Evolutionary conservation across 2,113 vertebrate species (phyloP), one percentile per base, ranked within the genome.

Genomic region (Sylvilagus bachmani): DNA sequence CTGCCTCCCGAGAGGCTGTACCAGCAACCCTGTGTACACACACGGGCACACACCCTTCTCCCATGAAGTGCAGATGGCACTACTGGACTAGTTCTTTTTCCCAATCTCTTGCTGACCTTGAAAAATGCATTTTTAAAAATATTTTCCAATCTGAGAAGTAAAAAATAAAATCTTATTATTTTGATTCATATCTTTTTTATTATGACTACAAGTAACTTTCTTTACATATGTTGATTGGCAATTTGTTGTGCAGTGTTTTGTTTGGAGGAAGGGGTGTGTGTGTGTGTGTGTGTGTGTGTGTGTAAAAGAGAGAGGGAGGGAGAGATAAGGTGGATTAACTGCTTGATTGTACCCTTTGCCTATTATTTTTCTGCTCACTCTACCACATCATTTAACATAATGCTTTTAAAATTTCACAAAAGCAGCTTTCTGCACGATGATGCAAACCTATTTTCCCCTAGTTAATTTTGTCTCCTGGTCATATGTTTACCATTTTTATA

Each of bases 151-250:
- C 61, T n/a, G 61, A 94, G 55, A 91, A 89, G 66, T 70, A 67
- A 87, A 93, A 84, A 61, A 69, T 66, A 55, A 73, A 77, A 87
- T 79, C 73, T 80, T 87, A 36, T 33, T 94, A 73, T 97, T 97
- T 93, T 95, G 81, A 94, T 92, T 84, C 62, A 24, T 38, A 49
- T 78, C 62, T 87, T 61, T 83, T 91, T 82, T 90, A 90, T 79
- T 53, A 69, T 78, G 74, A 85, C 84, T 64, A 77, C 36, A 44
- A 69, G 87, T 67, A 33, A 67, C 24, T 3, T 13, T 64, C 83
- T 67, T 84, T 92, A 87, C 53, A 38, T 44, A 64, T 29, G 22
- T 22, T 25, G 44, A 93, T 31, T 89, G 83, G 44, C 70, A 71
- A 86, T 91, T 79, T 64, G 70, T 38, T 77, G 6, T 70, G 81